Evolutionary conservation across 2,888 invertebrate species (phyloP).

Genomic region (Aromia moschata): DNA sequence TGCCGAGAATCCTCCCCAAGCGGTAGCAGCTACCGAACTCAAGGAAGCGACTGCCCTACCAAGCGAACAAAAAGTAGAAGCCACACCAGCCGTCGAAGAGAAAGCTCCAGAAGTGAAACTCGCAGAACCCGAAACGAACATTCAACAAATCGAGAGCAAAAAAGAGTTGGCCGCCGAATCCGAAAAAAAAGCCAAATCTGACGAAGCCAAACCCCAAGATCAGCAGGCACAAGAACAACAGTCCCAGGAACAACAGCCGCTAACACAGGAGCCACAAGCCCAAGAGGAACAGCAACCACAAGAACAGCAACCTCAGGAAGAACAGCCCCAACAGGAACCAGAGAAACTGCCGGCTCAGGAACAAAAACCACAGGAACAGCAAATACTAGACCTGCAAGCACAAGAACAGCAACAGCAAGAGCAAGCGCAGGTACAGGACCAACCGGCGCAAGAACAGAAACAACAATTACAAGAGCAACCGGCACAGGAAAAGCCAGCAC

Average conservation of each 20-base stretch:
- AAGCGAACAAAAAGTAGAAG: conserved; percentile 52
- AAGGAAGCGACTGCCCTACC: conserved; percentile 50
- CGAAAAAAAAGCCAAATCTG: conserved; percentile 47
- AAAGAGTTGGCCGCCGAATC: conserved; percentile 26
- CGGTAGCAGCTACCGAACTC: conserved; percentile 41
- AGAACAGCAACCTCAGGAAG: conserved; percentile 51
- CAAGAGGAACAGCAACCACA: conserved; percentile 38
- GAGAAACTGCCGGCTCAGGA: conserved; percentile 27
- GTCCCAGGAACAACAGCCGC: conserved; percentile 56
- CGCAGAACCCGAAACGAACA: conserved; percentile 11
- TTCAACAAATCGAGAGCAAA: conserved; percentile 13
- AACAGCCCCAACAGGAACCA: conserved; percentile 36
- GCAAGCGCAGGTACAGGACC: conserved; percentile 34
- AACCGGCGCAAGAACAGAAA: conserved; percentile 26
- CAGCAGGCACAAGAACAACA: conserved; percentile 25
- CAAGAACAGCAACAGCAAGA: conserved; percentile 31
- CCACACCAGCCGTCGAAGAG: conserved; percentile 47
- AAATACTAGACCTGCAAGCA: conserved; percentile 60
- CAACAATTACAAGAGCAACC: conserved; percentile 25
- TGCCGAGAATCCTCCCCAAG: conserved; percentile 32
- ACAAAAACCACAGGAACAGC: conserved; percentile 52
- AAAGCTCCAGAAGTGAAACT: conserved; percentile 44
- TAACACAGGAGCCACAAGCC: conserved; percentile 37
- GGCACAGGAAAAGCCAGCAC: conserved; percentile 25
- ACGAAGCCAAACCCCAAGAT: conserved; percentile 34